Evolutionary conservation across 2,888 invertebrate genomes (phyloP), one percentile per base, ranked within the genome.

Genomic region (Temnothorax rugatulus): DNA sequence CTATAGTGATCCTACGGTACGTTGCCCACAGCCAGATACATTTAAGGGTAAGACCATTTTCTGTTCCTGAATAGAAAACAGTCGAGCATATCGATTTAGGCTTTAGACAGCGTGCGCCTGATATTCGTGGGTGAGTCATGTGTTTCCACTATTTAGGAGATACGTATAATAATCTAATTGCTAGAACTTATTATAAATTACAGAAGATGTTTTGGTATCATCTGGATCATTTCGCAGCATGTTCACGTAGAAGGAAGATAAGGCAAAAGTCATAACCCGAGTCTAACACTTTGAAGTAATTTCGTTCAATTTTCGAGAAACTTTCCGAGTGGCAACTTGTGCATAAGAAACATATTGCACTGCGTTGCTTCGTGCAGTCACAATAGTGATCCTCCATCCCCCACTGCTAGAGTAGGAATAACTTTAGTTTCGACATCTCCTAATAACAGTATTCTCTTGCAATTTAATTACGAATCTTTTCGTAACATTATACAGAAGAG

Each of bases 1-100:
- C 83, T 76, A 66, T 76, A 66, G 69, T 66, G 86, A 90, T 87
- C 87, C 85, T 66, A 84, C 61, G 81, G 68, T 71, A 82, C 66
- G 81, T 85, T 89, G 82, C 76, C 66, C 83, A 74, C 77, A 41
- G 21, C 61, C 64, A 50, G 63, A 47, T 50, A 75, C 38, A 41
- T 47, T 77, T 38, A 71, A 82, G 59, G 47, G 38, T 41, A 44
- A 64, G 64, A 47, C 34, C 47, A 50, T 77, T 77, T 76, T 68
- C 66, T 47, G 64, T 9, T 29, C 0, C 18, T 29, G 77, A 83
- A 57, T 47, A 29, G 57, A 57, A 83, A 83, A 82, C 57, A 54
- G 8, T 47, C 54, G 34, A 29, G 11, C 15, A 47, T 11, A 7
- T 41, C 29, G 66, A 15, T 76, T 82, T 76, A 64, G 29, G 4